phyloP scores from a whole-genome alignment of 2,888 invertebrate genomes.

The Eremobia ochroleuca region DNA sequence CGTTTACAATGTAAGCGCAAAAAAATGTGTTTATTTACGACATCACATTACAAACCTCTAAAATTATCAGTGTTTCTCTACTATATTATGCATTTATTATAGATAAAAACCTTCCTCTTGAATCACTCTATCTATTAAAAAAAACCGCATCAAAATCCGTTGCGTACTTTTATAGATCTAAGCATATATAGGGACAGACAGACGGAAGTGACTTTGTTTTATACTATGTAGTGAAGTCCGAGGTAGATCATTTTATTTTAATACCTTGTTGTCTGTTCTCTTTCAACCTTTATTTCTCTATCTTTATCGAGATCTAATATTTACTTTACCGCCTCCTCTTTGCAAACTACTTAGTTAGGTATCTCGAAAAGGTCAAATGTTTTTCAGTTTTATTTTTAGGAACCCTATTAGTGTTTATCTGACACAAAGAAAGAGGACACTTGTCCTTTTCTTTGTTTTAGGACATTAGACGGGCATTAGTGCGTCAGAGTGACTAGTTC shows the following conservation, averaged over 20 bases:
- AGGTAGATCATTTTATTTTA: neutral
- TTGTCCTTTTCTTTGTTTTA: constrained; percentile 17
- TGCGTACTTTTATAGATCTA: no score
- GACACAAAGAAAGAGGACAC: constrained; percentile 6
- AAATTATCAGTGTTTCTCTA: no score
- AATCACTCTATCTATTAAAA: no score
- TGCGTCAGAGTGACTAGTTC: constrained; percentile 2
- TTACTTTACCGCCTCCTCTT: neutral
- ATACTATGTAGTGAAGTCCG: no score
- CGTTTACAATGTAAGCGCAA: no score
- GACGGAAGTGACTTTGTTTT: no score
- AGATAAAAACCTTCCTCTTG: no score
- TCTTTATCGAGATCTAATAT: constrained; percentile 7
- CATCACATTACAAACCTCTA: no score
- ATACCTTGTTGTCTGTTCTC: neutral
- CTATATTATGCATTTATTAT: no score
- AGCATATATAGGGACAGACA: no score
- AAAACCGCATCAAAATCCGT: no score
- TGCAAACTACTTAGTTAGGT: neutral
- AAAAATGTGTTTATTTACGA: no score
- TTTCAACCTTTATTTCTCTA: neutral
- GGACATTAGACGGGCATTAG: neutral
- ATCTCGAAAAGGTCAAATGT: constrained; percentile 20
- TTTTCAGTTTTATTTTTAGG: constrained; percentile 3
- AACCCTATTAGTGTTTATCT: constrained; percentile 5